These are phyloP conservation scores for Drosophila azteca DNA, from an alignment of 1,140 invertebrate species.

Conservation along the genomic window DNA sequence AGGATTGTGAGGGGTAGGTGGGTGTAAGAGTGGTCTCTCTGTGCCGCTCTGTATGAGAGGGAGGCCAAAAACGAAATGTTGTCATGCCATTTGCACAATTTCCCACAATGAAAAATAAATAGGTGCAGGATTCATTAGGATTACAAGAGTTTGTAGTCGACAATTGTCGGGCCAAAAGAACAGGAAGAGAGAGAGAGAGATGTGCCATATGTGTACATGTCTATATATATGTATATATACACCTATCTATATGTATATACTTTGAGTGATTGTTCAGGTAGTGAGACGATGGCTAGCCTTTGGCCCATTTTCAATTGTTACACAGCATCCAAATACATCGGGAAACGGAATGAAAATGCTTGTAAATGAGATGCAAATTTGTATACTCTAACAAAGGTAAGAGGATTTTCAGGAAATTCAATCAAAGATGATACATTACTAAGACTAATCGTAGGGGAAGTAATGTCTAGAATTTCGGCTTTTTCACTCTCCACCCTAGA, in stretches of 20 bases:
- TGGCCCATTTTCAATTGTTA: not conserved
- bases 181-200: slow-evolving; percentile 21
- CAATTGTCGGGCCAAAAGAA: slow-evolving; percentile 31
- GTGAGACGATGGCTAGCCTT: not conserved
- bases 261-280: not conserved
- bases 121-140: slow-evolving; percentile 80
- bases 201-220: not conserved
- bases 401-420: not conserved
- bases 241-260: not conserved
- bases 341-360: too few species aligned
- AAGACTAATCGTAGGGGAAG: too few species aligned
- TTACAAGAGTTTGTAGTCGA: slow-evolving; percentile 63
- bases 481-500: too few species aligned
- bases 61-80: slow-evolving; percentile 59
- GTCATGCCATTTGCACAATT: slow-evolving; percentile 80
- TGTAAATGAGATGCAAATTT: not conserved
- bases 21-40: not conserved
- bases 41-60: too few species aligned
- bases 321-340: too few species aligned
- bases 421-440: not conserved
- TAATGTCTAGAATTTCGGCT: too few species aligned
- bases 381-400: not conserved
- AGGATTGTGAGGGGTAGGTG: slow-evolving; percentile 3
- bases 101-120: slow-evolving; percentile 81
- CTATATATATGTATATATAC: slow-evolving; percentile 5